phyloP scores from a whole-genome alignment of 2,888 invertebrate species.

The Yponomeuta plumbellus region DNA sequence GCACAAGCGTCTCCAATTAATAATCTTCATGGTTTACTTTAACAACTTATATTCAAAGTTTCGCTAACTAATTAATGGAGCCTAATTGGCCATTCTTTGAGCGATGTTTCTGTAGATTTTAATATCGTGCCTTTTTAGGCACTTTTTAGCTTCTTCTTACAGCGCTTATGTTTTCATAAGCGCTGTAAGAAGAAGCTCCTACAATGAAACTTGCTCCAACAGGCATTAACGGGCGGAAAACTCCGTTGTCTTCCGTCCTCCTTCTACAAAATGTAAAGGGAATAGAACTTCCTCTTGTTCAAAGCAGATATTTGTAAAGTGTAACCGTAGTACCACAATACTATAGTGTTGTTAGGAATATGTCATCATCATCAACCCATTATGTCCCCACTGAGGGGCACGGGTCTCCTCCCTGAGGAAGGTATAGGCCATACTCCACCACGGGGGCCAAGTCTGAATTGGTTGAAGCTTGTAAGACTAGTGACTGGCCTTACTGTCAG shows the following conservation, averaged over 20 bases:
- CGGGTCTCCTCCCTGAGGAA: too few species aligned
- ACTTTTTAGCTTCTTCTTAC: too few species aligned
- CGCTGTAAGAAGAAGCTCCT: neutral
- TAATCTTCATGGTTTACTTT: neutral
- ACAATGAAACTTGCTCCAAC: constrained; percentile 2
- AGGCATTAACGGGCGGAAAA: neutral
- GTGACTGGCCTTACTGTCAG: too few species aligned
- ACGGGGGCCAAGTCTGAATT: too few species aligned
- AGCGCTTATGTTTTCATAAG: too few species aligned
- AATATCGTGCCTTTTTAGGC: neutral
- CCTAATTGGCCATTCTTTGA: neutral
- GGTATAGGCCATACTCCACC: too few species aligned
- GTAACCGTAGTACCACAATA: too few species aligned
- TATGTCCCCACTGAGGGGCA: too few species aligned
- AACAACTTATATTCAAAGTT: neutral
- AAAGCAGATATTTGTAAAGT: too few species aligned
- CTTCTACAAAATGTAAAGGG: neutral
- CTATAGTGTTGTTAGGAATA: too few species aligned
- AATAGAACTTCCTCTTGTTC: neutral
- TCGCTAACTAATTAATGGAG: neutral
- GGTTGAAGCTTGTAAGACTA: too few species aligned
- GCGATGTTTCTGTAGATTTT: neutral
- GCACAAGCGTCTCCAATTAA: neutral
- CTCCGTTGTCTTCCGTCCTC: neutral
- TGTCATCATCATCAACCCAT: too few species aligned